Conservation (phyloP, 2,113 vertebrate genomes). For the Copsychus sechellarum region DNA sequence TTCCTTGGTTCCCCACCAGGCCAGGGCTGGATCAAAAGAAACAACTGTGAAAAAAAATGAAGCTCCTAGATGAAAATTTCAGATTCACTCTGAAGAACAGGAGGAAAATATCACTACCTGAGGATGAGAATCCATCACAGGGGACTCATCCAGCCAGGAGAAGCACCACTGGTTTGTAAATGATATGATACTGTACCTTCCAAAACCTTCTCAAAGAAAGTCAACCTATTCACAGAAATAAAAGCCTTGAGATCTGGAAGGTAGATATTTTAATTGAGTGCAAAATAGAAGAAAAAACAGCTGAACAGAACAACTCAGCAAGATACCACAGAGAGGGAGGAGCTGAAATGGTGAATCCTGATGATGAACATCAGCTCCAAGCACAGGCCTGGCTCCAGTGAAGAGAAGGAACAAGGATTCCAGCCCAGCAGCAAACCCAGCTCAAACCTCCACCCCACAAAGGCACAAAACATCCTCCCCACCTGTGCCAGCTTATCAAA, state of each 20-base stretch:
- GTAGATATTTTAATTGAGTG: neutral
- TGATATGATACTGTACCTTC: fast-evolving
- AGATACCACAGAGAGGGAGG: neutral
- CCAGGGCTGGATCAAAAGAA: neutral
- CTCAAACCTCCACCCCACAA: neutral
- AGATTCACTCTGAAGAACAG: neutral
- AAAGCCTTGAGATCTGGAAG: neutral
- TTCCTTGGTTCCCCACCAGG: neutral
- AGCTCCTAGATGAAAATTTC: neutral
- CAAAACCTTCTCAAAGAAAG: neutral
- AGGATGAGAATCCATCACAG: neutral
- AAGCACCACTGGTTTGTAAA: neutral
- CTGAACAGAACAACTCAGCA: neutral
- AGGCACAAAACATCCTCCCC: neutral
- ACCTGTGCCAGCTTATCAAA: slow-evolving; percentile 97
- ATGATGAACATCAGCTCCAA: neutral
- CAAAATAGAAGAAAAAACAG: neutral
- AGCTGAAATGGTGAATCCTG: neutral
- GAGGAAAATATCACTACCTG: neutral
- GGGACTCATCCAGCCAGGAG: neutral
- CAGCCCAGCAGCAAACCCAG: neutral
- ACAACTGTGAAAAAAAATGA: fast-evolving
- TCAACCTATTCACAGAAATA: neutral
- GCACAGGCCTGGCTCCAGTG: neutral
- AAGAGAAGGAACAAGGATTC: neutral